phyloP scores from a whole-genome alignment of 2,888 invertebrate genomes.

The Eugnorisma glareosa region DNA sequence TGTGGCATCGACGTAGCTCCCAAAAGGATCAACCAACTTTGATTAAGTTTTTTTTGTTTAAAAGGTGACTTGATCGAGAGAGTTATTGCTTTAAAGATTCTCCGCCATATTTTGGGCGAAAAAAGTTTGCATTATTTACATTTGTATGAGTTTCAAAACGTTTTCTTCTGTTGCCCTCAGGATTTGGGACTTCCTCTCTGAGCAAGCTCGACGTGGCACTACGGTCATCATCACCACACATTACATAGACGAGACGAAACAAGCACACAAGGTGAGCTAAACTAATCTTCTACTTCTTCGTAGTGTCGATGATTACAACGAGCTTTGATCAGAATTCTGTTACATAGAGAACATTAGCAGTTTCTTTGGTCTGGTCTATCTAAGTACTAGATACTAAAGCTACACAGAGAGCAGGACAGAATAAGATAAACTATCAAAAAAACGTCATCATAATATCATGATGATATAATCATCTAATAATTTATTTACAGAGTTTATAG shows the following conservation, averaged over 20 bases:
- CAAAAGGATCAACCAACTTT: background rate
- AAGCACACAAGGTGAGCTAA: constrained; percentile 93
- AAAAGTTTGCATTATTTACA: background rate
- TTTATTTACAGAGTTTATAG: background rate
- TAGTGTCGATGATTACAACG: background rate
- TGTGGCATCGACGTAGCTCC: background rate
- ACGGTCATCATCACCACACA: constrained; percentile 98
- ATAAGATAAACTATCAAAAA: too few species aligned
- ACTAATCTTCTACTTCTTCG: background rate
- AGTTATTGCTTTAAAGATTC: too few species aligned
- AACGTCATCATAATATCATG: too few species aligned
- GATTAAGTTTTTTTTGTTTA: background rate
- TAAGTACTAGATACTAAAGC: too few species aligned
- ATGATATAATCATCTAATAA: too few species aligned
- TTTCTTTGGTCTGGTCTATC: too few species aligned
- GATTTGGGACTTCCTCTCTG: constrained; percentile 96
- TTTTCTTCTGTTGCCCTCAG: constrained; percentile 83
- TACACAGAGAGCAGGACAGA: too few species aligned
- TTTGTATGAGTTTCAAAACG: background rate
- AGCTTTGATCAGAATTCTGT: background rate
- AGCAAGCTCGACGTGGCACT: constrained; percentile 93
- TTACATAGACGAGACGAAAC: constrained; percentile 97
- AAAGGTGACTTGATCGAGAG: background rate
- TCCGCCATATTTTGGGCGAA: background rate
- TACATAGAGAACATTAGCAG: background rate